Evolutionary conservation across 2,113 vertebrate genomes (phyloP), one percentile per base, ranked within the genome.

Genomic region (Maylandia zebra): DNA sequence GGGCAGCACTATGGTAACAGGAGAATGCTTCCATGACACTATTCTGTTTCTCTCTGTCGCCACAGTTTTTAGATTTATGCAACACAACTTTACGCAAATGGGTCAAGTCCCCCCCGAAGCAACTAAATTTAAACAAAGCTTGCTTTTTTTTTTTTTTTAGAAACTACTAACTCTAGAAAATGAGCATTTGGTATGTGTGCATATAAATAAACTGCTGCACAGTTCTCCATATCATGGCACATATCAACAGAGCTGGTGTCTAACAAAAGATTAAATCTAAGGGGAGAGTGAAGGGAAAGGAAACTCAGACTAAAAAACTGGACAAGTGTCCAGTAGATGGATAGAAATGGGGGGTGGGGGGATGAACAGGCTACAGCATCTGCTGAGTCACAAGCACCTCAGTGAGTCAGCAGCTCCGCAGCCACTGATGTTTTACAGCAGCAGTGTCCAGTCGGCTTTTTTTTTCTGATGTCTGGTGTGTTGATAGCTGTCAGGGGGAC

Each of bases 361-460:
- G 87, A 4, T 38, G 5, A 41, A 5, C 13, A 8, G 79, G 55
- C 32, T 53, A 69, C 14, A 74, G 30, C 74, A 57, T 87, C 53
- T 93, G 90, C 90, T 89, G 90, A 92, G 84, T 92, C 91, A 93
- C 55, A 16, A 59, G 36, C 61, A 7, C 41, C 41, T 53, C 82
- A 3, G 69, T 94, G 91, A 93, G 83, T 94, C 91, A 89, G 85
- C 92, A 91, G 53, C 36, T 89, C 56, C 22, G 16, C 76, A 87
- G 59, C 81, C 32, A 34, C 50, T 69, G 55, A 86, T 53, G 66
- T 85, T 86, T 84, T 61, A 59, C 22, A 69, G 34, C 7, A 83
- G 22, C 71, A 53, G 32, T 10, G 81, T 83, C 71, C 86, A 50
- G 76, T 10, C 56, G 14, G 76, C 55, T 30, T 36, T 32, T 56